Evolutionary conservation across 2,888 invertebrate species (phyloP).

Genomic region (Papilio protenor): DNA sequence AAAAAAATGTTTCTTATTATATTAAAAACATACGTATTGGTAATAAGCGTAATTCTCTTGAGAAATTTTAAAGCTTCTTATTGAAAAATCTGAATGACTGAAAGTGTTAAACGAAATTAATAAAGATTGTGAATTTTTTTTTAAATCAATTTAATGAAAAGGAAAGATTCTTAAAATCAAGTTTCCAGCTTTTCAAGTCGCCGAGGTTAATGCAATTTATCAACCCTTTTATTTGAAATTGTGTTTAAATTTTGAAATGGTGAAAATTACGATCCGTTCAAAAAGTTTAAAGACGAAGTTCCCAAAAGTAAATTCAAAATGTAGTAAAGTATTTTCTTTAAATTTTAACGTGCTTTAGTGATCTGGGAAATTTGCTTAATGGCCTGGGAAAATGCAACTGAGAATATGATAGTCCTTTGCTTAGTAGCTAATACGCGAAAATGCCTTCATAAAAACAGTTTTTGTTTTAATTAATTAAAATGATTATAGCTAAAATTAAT

Average conservation of each 20-base stretch:
- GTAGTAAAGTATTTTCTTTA: neutral
- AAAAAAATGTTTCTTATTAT: no score
- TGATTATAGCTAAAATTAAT: neutral
- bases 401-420: neutral
- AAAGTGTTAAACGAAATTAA: neutral
- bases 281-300: neutral
- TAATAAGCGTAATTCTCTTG: no score
- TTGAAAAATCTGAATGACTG: neutral
- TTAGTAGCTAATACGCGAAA: neutral
- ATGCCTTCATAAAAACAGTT: neutral
- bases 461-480: neutral
- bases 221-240: constrained; percentile 7
- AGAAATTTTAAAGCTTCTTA: neutral
- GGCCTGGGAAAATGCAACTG: neutral
- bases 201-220: neutral
- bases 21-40: no score
- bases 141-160: neutral
- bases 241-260: neutral
- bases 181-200: neutral
- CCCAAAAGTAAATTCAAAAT: neutral
- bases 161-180: neutral
- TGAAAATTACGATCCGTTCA: neutral
- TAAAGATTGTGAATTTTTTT: neutral
- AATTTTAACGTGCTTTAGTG: neutral
- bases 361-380: constrained; percentile 4